These are phyloP conservation scores for Drosophila quadrilineata DNA, from an alignment of 1,140 invertebrate species.

Conservation along the genomic window DNA sequence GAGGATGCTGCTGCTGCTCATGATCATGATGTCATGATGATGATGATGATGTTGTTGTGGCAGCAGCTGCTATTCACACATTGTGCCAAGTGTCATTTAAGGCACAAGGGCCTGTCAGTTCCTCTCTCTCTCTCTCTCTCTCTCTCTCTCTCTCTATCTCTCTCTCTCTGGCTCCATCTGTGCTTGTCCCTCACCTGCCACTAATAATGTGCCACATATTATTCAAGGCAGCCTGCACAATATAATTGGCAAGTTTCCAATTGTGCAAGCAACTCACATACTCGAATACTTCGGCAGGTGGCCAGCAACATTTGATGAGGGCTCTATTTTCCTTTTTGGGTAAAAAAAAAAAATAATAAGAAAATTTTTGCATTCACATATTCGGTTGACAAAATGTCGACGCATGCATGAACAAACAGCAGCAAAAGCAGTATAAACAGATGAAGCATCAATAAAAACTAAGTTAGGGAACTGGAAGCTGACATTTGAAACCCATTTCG, in stretches of 20 bases:
- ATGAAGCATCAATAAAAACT: neutral
- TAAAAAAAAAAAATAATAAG: constrained; percentile 3
- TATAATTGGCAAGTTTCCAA: constrained; percentile 65
- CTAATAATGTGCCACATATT: constrained; percentile 43
- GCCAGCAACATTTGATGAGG: constrained; percentile 9
- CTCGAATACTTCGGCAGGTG: too few relatives aligned
- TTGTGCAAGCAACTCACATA: constrained; percentile 18
- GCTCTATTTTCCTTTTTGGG: too few relatives aligned
- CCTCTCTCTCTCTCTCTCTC: neutral
- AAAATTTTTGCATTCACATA: neutral
- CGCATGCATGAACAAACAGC: constrained; percentile 9
- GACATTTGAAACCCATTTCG: too few relatives aligned
- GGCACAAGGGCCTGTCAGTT: constrained; percentile 16
- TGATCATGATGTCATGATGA: too few relatives aligned
- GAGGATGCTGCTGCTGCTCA: too few relatives aligned
- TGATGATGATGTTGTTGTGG: constrained; percentile 37
- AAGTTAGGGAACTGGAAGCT: too few relatives aligned
- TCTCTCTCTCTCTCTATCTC: neutral
- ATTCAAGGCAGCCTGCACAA: constrained; percentile 63
- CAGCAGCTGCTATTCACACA: constrained; percentile 15
- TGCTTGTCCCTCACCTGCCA: neutral
- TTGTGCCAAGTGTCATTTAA: constrained; percentile 33
- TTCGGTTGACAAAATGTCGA: constrained; percentile 7
- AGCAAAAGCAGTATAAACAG: neutral
- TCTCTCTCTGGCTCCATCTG: constrained; percentile 8